Conservation (phyloP, 2,888 invertebrate species). For the Abscondita cerata region DNA sequence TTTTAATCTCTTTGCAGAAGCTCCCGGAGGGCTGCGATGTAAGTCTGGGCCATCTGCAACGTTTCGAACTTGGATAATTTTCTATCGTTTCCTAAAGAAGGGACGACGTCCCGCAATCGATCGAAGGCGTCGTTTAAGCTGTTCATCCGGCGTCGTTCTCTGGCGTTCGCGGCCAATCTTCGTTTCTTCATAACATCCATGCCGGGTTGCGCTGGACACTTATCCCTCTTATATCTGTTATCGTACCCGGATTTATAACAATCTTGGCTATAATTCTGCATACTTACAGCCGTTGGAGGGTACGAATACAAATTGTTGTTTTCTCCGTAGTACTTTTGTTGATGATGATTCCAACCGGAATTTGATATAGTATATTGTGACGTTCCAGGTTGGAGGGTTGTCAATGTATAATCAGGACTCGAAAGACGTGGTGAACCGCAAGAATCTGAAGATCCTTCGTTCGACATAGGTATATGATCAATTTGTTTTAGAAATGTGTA, state of each 20-base stretch:
- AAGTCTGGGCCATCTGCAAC: conserved; percentile 79
- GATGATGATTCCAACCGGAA: conserved; percentile 42
- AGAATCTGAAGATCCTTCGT: conserved; percentile 55
- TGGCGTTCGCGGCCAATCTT: conserved; percentile 73
- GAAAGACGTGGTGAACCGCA: conserved; percentile 54
- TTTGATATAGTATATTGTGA: conserved; percentile 56
- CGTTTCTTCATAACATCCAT: conserved; percentile 63
- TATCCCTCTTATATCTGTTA: conserved; percentile 35
- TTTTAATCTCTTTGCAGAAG: conserved; percentile 60
- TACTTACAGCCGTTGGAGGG: conserved; percentile 32
- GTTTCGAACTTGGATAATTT: conserved; percentile 80
- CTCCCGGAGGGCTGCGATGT: conserved; percentile 73
- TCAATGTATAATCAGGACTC: conserved; percentile 53
- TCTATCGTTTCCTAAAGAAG: conserved; percentile 72
- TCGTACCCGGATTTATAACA: conserved; percentile 45
- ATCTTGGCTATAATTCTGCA: conserved; percentile 42
- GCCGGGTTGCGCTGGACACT: conserved; percentile 43
- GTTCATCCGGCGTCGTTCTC: conserved; percentile 77
- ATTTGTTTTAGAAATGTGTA: conserved; percentile 48
- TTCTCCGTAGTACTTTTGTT: conserved; percentile 51
- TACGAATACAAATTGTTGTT: conserved; percentile 53
- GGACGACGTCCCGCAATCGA: conserved; percentile 72
- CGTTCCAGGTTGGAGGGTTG: conserved; percentile 53
- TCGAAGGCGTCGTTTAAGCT: conserved; percentile 78
- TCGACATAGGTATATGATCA: conserved; percentile 42